Evolutionary conservation across 2,888 invertebrate species (phyloP).

Genomic region (Polymixis lichenea): DNA sequence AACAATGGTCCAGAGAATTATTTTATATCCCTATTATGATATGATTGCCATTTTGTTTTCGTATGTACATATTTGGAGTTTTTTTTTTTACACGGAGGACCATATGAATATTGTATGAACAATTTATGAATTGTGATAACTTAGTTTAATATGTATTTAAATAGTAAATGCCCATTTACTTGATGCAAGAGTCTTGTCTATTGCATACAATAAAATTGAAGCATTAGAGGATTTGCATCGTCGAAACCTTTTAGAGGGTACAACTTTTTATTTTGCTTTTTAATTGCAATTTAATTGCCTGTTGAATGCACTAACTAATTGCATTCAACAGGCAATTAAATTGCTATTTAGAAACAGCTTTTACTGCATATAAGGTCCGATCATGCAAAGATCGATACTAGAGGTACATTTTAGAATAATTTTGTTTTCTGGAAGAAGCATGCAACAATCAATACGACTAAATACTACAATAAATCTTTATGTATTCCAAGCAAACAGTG

Average conservation of each 20-base stretch:
- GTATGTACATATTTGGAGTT: constrained; percentile 36
- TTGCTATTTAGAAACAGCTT: background rate
- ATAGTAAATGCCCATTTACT: background rate
- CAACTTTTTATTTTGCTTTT: background rate
- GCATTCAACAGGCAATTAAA: constrained; percentile 8
- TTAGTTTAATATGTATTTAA: constrained; percentile 9
- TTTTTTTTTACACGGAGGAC: constrained; percentile 20
- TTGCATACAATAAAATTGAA: constrained; percentile 1
- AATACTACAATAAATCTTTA: background rate
- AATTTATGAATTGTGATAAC: constrained; percentile 40
- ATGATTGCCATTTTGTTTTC: constrained; percentile 21
- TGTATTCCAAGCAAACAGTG: background rate
- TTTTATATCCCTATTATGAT: constrained; percentile 9
- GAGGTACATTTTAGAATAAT: background rate
- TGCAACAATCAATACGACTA: background rate
- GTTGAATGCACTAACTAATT: too few species aligned
- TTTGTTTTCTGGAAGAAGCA: background rate
- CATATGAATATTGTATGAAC: background rate
- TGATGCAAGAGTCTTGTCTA: constrained; percentile 6
- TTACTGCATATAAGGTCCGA: background rate
- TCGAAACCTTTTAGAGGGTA: background rate
- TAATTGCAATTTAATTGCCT: too few species aligned
- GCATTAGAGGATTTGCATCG: background rate
- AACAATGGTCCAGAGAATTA: background rate
- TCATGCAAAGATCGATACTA: background rate